Evolutionary conservation across 2,113 vertebrate species (phyloP).

Genomic region (Rhinopomastus cyanomelas): DNA sequence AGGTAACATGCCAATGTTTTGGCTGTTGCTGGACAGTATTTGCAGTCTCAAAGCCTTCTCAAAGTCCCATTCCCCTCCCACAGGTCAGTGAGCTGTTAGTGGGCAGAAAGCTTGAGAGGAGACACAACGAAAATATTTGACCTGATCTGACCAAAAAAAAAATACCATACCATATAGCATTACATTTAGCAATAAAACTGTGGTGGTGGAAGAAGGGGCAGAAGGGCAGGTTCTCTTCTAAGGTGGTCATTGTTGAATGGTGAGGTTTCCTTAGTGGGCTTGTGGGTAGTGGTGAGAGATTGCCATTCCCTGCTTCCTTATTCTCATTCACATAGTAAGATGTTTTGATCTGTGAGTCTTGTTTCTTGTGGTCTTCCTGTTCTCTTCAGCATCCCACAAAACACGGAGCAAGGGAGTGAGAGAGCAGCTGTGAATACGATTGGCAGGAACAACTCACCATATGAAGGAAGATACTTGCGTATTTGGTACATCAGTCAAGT

Average conservation of each 20-base stretch:
- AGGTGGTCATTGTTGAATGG: neutral
- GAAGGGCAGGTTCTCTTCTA: fast-evolving
- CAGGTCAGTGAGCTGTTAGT: neutral
- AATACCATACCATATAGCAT: neutral
- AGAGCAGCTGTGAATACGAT: neutral
- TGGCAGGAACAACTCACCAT: neutral
- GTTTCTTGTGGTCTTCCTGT: neutral
- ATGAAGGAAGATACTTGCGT: neutral
- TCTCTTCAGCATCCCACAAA: fast-evolving
- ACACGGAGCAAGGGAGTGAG: neutral
- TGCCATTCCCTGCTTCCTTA: fast-evolving
- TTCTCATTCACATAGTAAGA: neutral
- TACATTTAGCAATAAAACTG: neutral
- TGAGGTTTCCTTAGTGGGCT: neutral
- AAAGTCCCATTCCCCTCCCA: neutral
- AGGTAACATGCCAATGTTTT: neutral
- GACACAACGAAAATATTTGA: neutral
- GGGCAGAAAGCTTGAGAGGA: neutral
- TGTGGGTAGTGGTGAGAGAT: neutral
- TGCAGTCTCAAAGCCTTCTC: neutral
- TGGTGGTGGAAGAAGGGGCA: no score
- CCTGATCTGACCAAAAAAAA: neutral
- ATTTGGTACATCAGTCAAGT: neutral
- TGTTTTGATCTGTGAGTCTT: neutral
- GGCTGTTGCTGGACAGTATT: neutral